These are phyloP conservation scores for Acanthosepion pharaonis DNA, from an alignment of 2,888 invertebrate genomes.

Conservation along the genomic window DNA sequence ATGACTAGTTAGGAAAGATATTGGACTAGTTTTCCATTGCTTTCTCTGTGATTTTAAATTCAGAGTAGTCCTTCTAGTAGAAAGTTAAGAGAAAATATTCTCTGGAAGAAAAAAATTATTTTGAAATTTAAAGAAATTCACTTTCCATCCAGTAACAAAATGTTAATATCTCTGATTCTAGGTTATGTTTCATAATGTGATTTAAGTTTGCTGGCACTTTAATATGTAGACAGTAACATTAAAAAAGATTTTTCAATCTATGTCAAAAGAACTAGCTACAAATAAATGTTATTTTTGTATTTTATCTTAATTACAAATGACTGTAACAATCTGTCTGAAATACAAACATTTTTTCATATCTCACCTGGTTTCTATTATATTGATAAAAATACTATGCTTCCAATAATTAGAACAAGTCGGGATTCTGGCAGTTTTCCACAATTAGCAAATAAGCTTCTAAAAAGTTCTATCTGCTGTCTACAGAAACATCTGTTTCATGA, in stretches of 20 bases:
- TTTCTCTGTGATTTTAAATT: too few relatives aligned
- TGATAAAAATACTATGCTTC: not conserved
- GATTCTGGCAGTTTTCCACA: too few relatives aligned
- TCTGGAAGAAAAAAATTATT: not conserved
- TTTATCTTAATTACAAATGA: not conserved
- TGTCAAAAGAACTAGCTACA: not conserved
- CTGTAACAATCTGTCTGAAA: not conserved
- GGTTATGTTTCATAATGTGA: not conserved
- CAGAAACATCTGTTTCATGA: not conserved
- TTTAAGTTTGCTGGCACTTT: too few relatives aligned
- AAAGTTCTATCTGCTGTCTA: too few relatives aligned
- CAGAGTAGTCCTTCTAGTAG: too few relatives aligned
- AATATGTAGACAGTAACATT: too few relatives aligned
- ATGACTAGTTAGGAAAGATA: too few relatives aligned
- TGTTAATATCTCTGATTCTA: not conserved
- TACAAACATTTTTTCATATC: not conserved
- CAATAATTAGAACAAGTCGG: too few relatives aligned
- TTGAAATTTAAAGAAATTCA: not conserved
- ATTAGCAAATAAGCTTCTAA: too few relatives aligned
- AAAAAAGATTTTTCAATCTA: not conserved
- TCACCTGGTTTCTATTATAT: not conserved
- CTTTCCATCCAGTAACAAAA: not conserved
- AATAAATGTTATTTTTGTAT: not conserved
- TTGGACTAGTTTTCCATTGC: too few relatives aligned
- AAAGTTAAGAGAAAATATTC: too few relatives aligned